Base-by-base conservation (phyloP, 1,140 invertebrate species). In the Ceratina calcarata region DNA sequence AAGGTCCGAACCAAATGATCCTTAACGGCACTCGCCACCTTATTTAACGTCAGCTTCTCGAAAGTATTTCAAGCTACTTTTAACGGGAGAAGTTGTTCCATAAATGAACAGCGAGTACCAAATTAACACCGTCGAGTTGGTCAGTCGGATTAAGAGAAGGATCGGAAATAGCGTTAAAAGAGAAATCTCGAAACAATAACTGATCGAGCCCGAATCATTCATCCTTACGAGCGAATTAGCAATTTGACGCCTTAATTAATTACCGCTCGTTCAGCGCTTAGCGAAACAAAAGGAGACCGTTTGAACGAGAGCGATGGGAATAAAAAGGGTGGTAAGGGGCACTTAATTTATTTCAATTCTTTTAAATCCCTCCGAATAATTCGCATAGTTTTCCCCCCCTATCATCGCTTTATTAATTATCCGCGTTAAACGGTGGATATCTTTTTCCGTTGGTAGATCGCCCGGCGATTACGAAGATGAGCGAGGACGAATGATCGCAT, bases 381-480 rank as follows among this genome's bases (percentile, higher is more conserved):
- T 66, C 58, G 74, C 32, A 55, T 75, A 66, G 78, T 82, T 82
- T 71, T n/a, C n/a, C n/a, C 55, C 18, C 32, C 24, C 16, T 77
- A 68, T 18, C 18, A 51, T 64, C 53, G 53, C 57, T 24, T 22
- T 51, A n/a, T 55, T 22, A 61, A 66, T 71, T 62, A 77, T 82
- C 16, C 37, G 18, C 45, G 13, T 55, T 57, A 24, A 51, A 24
- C n/a, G 32, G 13, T 12, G 20, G 20, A 57, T 22, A 58, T 16
- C 60, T 78, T 72, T 78, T 57, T 72, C 68, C 12, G 55, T 67
- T 13, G 60, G 16, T n/a, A 37, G 15, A 76, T 76, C 70, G 74
- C 65, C 2, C 45, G 55, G 73, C 74, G 85, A 85, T 85, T 85
- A 85, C 18, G 70, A 53, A 82, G 75, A 80, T 69, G 61, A 78